These are phyloP conservation scores for Drosophila kurseongensis DNA, from an alignment of 1,140 invertebrate genomes.

Conservation along the genomic window DNA sequence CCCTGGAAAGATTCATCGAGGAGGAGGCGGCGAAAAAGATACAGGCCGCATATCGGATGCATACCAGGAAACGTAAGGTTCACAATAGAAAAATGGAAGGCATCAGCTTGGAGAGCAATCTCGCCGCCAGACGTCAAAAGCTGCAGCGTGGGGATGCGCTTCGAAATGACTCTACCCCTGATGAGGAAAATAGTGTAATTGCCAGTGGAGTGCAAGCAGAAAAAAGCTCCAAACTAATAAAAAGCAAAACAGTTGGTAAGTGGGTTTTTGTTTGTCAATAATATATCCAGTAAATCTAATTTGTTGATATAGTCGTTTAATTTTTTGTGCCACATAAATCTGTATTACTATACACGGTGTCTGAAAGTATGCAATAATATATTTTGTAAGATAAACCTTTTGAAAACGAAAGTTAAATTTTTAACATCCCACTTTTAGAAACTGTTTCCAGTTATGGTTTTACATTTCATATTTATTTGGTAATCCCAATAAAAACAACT, in stretches of 20 bases:
- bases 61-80: slow-evolving; percentile 47
- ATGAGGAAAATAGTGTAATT: slow-evolving; percentile 59
- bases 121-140: slow-evolving; percentile 67
- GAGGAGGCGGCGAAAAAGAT: slow-evolving; percentile 76
- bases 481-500: neutral
- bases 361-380: neutral
- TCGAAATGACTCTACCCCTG: slow-evolving; percentile 74
- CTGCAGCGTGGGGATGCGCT: slow-evolving; percentile 79
- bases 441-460: too few species aligned
- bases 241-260: slow-evolving; percentile 35
- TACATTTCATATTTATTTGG: too few species aligned
- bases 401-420: too few species aligned
- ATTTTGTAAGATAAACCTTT: neutral
- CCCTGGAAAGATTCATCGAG: slow-evolving; percentile 76
- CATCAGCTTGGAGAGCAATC: slow-evolving; percentile 58
- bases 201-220: slow-evolving; percentile 14
- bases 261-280: too few species aligned
- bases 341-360: too few species aligned
- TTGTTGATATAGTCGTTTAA: too few species aligned
- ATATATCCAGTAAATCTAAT: too few species aligned
- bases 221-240: neutral
- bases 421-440: too few species aligned
- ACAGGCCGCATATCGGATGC: slow-evolving; percentile 52
- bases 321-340: too few species aligned
- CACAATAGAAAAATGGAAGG: slow-evolving; percentile 16